Base-by-base conservation (phyloP, 2,888 invertebrate species). In the Kuschelorhynchus macadamiae region DNA sequence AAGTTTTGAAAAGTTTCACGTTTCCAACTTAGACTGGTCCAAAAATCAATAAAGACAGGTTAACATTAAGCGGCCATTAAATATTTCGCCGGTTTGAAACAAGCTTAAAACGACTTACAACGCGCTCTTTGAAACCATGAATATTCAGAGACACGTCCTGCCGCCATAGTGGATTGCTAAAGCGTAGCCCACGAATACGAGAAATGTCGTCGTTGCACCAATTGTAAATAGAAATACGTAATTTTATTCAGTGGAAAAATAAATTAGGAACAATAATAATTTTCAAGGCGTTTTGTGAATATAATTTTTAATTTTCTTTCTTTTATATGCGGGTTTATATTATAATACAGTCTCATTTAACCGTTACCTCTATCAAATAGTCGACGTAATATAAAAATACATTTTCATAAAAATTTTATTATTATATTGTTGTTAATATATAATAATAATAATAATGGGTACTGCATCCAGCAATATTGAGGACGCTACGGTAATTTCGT, bases 71-170 rank as follows among this genome's bases (percentile, higher is more conserved):
- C 53, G 65, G 50, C 60, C 64, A 55, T 67, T 63, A 63, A 66
- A 65, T 55, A 70, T 57, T 63, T 52, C 36, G 50, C 50, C 57
- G 65, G 65, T 41, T 59, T 32, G 53, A 65, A 65, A 57, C 59
- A 67, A 61, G 61, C 61, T 55, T 60, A 66, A 73, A 67, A 67
- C 60, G 53, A 65, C 59, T 65, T 66, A 72, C 71, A 74, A 75
- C 72, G 70, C 71, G 72, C 71, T 73, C 74, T 67, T 62, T 71
- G 66, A 71, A 72, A 71, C 76, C 72, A 77, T 78, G 77, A 78
- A 78, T 78, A 78, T 78, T 77, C 78, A 77, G 70, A 60, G 70
- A 70, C 77, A 77, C 77, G 78, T 73, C 70, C 71, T 70, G 66
- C 69, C 71, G 67, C 71, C 71, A 71, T 56, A 64, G 46, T 56